Conservation (phyloP, 2,797 vertebrate species). For the Ctenochaetus hawaiiensis region DNA sequence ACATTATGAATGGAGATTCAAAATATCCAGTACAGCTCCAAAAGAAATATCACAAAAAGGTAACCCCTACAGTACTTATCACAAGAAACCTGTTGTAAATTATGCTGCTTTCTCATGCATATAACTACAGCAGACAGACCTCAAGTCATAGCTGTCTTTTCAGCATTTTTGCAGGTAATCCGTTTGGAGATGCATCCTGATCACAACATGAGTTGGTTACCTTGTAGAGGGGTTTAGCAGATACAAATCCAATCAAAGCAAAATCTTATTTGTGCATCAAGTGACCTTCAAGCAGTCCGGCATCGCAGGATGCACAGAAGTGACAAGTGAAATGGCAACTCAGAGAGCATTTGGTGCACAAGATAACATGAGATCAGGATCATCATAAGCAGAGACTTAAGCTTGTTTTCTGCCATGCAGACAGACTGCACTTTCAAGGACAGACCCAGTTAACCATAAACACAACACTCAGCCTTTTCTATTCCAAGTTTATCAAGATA, state of each 20-base stretch:
- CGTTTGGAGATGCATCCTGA: conserved; percentile 14
- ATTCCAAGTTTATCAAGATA: background rate
- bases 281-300: conserved; percentile 31
- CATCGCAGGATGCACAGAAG: conserved; percentile 14
- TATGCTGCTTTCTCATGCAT: background rate
- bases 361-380: conserved; percentile 43
- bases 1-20: no score
- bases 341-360: conserved; percentile 17
- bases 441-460: conserved; percentile 14
- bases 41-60: background rate
- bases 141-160: conserved; percentile 17
- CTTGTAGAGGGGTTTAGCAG: background rate
- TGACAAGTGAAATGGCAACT: conserved; percentile 2
- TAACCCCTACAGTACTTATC: background rate
- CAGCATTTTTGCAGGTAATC: conserved; percentile 16
- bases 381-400: conserved; percentile 22
- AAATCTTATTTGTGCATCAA: conserved; percentile 21
- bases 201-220: conserved; percentile 5
- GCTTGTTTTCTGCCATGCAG: conserved; percentile 27
- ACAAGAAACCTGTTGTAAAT: background rate
- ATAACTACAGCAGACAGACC: background rate
- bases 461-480: background rate
- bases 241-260: conserved; percentile 20
- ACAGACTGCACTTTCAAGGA: conserved; percentile 23
- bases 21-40: no score